phyloP scores from a whole-genome alignment of 2,888 invertebrate genomes.

The Eristalis pertinax region DNA sequence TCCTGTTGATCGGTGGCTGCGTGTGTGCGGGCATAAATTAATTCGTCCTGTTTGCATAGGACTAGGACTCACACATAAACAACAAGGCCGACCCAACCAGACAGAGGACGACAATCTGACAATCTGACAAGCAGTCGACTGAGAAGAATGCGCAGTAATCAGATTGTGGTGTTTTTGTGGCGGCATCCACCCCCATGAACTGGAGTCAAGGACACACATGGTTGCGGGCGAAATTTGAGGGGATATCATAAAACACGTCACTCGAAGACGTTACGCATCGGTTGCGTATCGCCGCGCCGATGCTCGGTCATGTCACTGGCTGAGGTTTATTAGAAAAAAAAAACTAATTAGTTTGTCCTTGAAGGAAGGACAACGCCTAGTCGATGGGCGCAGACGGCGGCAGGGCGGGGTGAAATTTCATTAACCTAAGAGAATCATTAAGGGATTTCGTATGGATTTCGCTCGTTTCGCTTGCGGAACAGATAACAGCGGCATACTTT shows the following conservation, averaged over 20 bases:
- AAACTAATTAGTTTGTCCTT: slow-evolving; percentile 68
- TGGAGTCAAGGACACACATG: slow-evolving; percentile 23
- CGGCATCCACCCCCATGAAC: slow-evolving; percentile 26
- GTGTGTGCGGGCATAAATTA: slow-evolving; percentile 59
- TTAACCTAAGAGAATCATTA: slow-evolving; percentile 61
- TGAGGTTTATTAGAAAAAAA: slow-evolving; percentile 64
- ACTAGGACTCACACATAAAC: slow-evolving; percentile 47
- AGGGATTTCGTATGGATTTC: slow-evolving; percentile 46
- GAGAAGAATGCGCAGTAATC: slow-evolving; percentile 65
- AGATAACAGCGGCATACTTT: slow-evolving; percentile 51
- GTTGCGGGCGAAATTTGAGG: slow-evolving; percentile 24
- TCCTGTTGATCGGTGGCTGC: slow-evolving; percentile 30
- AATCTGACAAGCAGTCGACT: slow-evolving; percentile 64
- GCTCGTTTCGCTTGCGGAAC: background rate
- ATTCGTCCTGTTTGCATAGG: slow-evolving; percentile 58
- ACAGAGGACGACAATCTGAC: slow-evolving; percentile 51
- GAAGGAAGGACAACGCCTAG: slow-evolving; percentile 24
- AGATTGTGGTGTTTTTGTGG: slow-evolving; percentile 56
- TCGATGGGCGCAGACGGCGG: background rate
- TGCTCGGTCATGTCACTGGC: slow-evolving; percentile 21
- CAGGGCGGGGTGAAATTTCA: slow-evolving; percentile 47
- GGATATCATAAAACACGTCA: slow-evolving; percentile 41
- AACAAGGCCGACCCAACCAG: slow-evolving; percentile 28
- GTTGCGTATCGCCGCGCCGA: slow-evolving; percentile 1
- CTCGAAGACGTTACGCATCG: slow-evolving; percentile 20